phyloP scores from a whole-genome alignment of 2,113 vertebrate species.

The Callopanchax toddi region DNA sequence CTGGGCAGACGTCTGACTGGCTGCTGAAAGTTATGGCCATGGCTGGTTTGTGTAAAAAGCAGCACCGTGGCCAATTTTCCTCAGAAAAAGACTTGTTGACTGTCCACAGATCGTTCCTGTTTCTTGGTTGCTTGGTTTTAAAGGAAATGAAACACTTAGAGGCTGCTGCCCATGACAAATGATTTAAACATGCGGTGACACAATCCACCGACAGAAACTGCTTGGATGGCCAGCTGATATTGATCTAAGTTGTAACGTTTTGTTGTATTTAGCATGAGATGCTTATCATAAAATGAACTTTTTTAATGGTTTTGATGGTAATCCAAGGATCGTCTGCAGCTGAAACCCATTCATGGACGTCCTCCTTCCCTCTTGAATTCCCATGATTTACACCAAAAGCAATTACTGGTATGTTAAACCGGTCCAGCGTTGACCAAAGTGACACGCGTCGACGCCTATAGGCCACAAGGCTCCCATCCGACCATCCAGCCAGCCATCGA shows the following conservation, averaged over 20 bases:
- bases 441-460: constrained; percentile 60
- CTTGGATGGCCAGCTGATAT: background rate
- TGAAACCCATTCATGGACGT: constrained; percentile 6
- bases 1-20: constrained; percentile 6
- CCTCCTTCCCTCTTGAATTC: constrained; percentile 21
- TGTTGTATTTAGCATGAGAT: constrained; percentile 1
- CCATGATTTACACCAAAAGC: constrained; percentile 69
- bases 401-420: constrained; percentile 64
- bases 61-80: constrained; percentile 12
- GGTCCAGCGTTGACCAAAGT: constrained; percentile 51
- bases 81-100: constrained; percentile 30
- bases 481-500: constrained; percentile 31
- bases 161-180: constrained; percentile 5
- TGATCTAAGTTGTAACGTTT: background rate
- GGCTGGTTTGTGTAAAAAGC: constrained; percentile 10
- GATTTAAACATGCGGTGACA: constrained; percentile 14
- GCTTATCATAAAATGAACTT: background rate
- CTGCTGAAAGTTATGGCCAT: constrained; percentile 15
- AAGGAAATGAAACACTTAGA: constrained; percentile 47
- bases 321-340: background rate
- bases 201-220: background rate
- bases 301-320: constrained; percentile 6
- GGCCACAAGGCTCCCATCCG: constrained; percentile 40
- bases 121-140: constrained; percentile 8
- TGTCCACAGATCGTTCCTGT: background rate